Base-by-base conservation (phyloP, 1,140 invertebrate species). In the Arctopsyche grandis region DNA sequence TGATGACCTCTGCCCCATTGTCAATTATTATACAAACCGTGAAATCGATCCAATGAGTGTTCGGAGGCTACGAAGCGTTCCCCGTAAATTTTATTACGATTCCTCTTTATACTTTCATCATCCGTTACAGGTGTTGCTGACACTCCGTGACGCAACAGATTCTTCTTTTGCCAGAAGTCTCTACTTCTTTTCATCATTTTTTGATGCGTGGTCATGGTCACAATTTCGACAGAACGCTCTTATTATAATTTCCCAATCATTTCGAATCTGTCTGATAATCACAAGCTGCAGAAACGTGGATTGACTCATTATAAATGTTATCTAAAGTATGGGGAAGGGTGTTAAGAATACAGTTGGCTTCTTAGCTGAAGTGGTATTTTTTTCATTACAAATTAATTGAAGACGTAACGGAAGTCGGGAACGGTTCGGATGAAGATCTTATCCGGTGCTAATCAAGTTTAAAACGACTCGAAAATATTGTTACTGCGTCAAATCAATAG, bases 81-180 rank as follows among this genome's bases (percentile, higher is more conserved):
- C 63, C 29, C 38, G 43, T 77, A 77, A 77, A 77, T 77, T 77
- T 77, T 77, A 77, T 77, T 77, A 77, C 75, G 75, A 77, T 69
- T 77, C 26, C 48, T 12, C 66, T 77, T 69, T 77, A 46, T 69
- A 19, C 16, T 22, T 52, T 52, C 38, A 46, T 48, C 75, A 48
- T 52, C 24, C 75, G 19, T 77, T 77, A 38, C 43, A 26, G 38
- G 58, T 56, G 71, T 1, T 74, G 71, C 48, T 46, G 48, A 29
- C 43, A 74, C 26, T 73, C 29, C 69, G 44, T 73, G 69, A 73
- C 69, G 69, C 71, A 74, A 74, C 71, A 56, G 71, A 74, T 74
- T 74, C 71, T 66, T 66, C 63, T 60, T 60, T 9, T 16, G 16
- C 48, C n/a, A n/a, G n/a, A n/a, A 38, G 12, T 52, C 12, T 3